Base-by-base conservation (phyloP, 1,140 invertebrate species). In the Rhynchophorus ferrugineus region DNA sequence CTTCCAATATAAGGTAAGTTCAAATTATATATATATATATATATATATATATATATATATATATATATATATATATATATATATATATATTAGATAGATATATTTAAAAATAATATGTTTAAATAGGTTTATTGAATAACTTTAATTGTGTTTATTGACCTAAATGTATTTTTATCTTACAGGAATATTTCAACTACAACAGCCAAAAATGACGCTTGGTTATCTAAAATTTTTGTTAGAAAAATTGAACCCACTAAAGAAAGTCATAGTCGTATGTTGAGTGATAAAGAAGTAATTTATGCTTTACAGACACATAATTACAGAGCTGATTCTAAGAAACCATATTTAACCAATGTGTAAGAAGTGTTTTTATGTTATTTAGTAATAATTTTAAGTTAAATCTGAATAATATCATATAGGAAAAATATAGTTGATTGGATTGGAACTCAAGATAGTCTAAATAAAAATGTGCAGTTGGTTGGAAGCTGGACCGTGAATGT, bases 231-330 rank as follows among this genome's bases (percentile, higher is more conserved):
- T 24, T 72, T 93, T 47, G 91, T 94, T 19, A 76, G 90, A 56
- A 90, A 85, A 71, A 92, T 95, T 67, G 90, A 95, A 68, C 90
- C 92, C 3, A 92, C 89, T 0, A 95, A 93, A 68, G 91, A 96
- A 68, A 89, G 93, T 3, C 93, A 97, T 71, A 96, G 93, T 61
- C 81, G 89, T 49, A 90, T 95, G 81, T 77, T 97, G 21, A 92
- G 91, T 58, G 89, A 93, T 69, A 95, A 95, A 74, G 91, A 95
- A 73, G 80, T 89, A 20, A 87, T 98, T 61, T 97, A 93, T 73
- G 89, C 93, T 55, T 73, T 97, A 21, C 89, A 95, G 69, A 95
- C 92, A 47, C 92, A 98, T 71, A 91, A 93, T 69, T 87, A 96
- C 33, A 84, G 89, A 62, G 87, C 93, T 38, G 90, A 91, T 70